These are phyloP conservation scores for Holocentrus rufus DNA, from an alignment of 2,797 vertebrate genomes.

Conservation along the genomic window DNA sequence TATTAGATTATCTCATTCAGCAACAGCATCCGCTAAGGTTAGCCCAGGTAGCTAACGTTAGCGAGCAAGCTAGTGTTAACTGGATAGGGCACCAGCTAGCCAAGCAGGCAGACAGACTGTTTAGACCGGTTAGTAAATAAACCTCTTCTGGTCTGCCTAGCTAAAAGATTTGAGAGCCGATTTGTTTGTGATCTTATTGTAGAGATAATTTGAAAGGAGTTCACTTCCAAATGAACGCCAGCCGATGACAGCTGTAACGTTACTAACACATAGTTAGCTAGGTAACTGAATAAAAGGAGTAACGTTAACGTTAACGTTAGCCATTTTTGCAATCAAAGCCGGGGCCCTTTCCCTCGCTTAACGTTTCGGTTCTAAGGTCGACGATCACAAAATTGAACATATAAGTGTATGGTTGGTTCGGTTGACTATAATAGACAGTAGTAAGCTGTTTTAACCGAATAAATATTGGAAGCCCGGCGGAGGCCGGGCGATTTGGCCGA, in stretches of 20 bases:
- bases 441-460: conserved; percentile 51
- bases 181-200: rapidly evolving
- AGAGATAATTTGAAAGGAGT: rapidly evolving
- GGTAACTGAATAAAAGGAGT: conserved; percentile 26
- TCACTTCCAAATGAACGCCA: neutral
- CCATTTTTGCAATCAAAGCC: neutral
- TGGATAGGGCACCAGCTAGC: conserved; percentile 24
- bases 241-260: neutral
- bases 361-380: neutral
- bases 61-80: conserved; percentile 43
- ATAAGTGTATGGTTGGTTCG: no score
- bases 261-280: conserved; percentile 22
- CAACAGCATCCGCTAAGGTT: conserved; percentile 65
- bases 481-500: conserved; percentile 62
- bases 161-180: rapidly evolving
- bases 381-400: rapidly evolving
- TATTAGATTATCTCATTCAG: conserved; percentile 26
- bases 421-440: conserved; percentile 39
- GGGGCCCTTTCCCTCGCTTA: rapidly evolving
- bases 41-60: conserved; percentile 49
- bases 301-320: neutral
- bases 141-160: rapidly evolving
- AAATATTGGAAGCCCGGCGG: conserved; percentile 41
- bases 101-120: neutral
- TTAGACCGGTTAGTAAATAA: neutral